Base-by-base conservation (phyloP, 2,888 invertebrate genomes). In the Thera britannica region DNA sequence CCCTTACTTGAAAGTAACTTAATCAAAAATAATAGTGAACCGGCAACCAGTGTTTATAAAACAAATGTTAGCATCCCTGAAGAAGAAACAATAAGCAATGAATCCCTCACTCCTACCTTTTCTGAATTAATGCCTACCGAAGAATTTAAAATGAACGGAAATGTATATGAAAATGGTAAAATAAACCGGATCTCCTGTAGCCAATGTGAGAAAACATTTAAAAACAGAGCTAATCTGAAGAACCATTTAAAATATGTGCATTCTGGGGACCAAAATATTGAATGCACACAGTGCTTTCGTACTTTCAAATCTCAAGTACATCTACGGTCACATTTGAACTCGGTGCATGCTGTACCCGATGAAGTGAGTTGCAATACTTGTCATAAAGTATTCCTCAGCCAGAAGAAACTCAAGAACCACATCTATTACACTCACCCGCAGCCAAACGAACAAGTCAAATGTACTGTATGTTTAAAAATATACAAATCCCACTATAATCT, bases 361-460 rank as follows among this genome's bases (percentile, higher is more conserved):
- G 75, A 77, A 49, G 75, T 80, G 0, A 58, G 59, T 2, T 86
- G 86, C 41, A 64, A 75, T 3, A 72, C 73, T 0, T 86, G 86
- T 35, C 65, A 73, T 0, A 84, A 84, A 68, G 70, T 71, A 0
- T 86, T 84, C 62, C 12, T 71, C 7, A 83, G 78, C 52, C 79
- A 81, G 56, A 82, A 81, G 62, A 79, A 81, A 34, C 66, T 86
- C 0, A 76, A 76, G 44, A 82, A 84, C 44, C 86, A 86, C 64
- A 75, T 81, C 1, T 84, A 79, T 62, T 83, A 78, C 57, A 76
- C 83, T 0, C 86, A 86, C 35, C 80, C 83, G 0, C 72, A 80
- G 11, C 79, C 78, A 0, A 72, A 77, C 0, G 76, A 80, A 7
- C 77, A 73, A 44, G 79, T 78, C 0, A 70, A 61, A 0, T 86